These are phyloP conservation scores for Malthinus flaveolus DNA, from an alignment of 2,888 invertebrate genomes.

Conservation along the genomic window DNA sequence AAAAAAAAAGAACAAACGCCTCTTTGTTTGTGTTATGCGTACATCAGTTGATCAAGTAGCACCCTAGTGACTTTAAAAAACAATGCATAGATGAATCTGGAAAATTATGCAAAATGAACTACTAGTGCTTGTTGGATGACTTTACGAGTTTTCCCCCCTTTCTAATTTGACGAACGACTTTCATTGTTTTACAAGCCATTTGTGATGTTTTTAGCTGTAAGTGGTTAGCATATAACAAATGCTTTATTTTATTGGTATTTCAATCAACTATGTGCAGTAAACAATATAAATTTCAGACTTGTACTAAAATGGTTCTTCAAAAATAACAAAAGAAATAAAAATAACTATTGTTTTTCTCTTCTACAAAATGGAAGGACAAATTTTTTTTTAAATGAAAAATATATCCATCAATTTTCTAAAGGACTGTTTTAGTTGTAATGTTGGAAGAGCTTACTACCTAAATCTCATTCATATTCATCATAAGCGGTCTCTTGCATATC, in stretches of 20 bases:
- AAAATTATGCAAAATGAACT: constrained; percentile 12
- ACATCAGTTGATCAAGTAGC: constrained; percentile 21
- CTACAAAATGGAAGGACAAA: no score
- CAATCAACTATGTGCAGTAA: no score
- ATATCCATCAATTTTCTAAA: constrained; percentile 19
- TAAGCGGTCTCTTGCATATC: constrained; percentile 14
- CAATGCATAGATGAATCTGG: constrained; percentile 22
- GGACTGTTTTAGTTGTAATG: not conserved
- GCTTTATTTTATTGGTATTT: not conserved
- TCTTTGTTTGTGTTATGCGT: not conserved
- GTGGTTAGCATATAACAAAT: constrained; percentile 3
- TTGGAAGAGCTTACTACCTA: constrained; percentile 7
- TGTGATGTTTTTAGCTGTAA: constrained; percentile 14
- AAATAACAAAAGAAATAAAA: not conserved
- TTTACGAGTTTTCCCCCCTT: constrained; percentile 6
- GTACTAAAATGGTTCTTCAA: no score
- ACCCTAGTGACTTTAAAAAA: constrained; percentile 17
- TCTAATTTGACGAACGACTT: constrained; percentile 18
- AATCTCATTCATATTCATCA: constrained; percentile 23
- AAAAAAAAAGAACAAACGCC: no score
- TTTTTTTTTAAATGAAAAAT: no score
- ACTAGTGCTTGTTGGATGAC: not conserved
- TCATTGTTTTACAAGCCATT: constrained; percentile 20
- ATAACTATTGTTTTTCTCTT: not conserved
- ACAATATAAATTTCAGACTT: no score